These are phyloP conservation scores for Microctonus brassicae DNA, from an alignment of 2,888 invertebrate species.

Conservation along the genomic window DNA sequence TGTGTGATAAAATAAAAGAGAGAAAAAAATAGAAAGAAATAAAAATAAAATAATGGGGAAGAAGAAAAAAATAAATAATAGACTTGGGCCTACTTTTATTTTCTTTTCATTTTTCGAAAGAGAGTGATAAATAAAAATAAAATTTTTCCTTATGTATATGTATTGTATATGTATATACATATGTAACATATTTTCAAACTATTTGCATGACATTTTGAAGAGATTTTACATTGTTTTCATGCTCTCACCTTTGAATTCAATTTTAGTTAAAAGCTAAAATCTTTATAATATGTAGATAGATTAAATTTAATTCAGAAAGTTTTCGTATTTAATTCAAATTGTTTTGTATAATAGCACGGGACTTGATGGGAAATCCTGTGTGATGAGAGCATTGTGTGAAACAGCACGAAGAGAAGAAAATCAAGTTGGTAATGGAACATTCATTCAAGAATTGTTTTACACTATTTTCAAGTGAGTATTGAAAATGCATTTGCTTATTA, in stretches of 20 bases:
- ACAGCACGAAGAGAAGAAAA: constrained; percentile 72
- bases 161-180: neutral
- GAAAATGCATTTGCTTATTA: neutral
- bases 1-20: neutral
- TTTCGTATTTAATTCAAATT: constrained; percentile 23
- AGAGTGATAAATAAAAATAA: neutral
- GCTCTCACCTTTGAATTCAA: neutral
- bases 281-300: neutral
- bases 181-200: constrained; percentile 15
- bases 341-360: constrained; percentile 75
- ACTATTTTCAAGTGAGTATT: constrained; percentile 62
- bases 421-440: constrained; percentile 59
- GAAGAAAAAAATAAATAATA: neutral
- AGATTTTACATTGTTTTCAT: neutral
- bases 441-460: constrained; percentile 65
- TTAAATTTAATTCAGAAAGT: neutral
- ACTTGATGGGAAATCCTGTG: constrained; percentile 79
- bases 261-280: neutral
- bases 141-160: neutral
- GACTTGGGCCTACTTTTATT: constrained; percentile 11
- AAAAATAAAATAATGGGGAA: neutral
- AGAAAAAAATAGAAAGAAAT: neutral
- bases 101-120: neutral
- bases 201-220: constrained; percentile 9
- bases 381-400: constrained; percentile 81